phyloP scores from a whole-genome alignment of 2,888 invertebrate genomes.

The Agrochola circellaris region DNA sequence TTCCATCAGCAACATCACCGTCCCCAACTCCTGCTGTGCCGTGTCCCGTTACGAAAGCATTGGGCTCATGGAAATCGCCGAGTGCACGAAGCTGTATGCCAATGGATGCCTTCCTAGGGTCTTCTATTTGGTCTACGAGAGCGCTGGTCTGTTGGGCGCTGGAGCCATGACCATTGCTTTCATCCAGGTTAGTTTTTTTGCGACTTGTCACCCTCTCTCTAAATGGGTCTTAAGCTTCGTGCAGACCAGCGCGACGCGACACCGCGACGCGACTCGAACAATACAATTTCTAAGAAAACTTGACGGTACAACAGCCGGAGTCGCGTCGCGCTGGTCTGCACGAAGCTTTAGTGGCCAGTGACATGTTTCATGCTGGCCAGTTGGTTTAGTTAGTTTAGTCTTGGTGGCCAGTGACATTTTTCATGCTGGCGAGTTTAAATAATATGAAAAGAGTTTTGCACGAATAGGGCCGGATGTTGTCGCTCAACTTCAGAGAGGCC shows the following conservation, averaged over 20 bases:
- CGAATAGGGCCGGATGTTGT: no score
- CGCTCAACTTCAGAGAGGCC: background rate
- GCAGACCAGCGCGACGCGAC: no score
- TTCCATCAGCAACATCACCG: slow-evolving; percentile 82
- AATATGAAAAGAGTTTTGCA: no score
- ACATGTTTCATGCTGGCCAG: background rate
- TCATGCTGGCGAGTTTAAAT: background rate
- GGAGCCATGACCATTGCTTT: slow-evolving; percentile 95
- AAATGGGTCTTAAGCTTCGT: background rate
- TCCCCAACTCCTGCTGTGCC: slow-evolving; percentile 92
- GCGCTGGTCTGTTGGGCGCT: slow-evolving; percentile 93
- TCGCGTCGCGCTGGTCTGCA: no score
- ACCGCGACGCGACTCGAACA: no score
- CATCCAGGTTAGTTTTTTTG: slow-evolving; percentile 92
- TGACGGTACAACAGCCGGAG: no score
- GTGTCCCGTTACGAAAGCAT: slow-evolving; percentile 70
- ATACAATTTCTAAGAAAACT: no score
- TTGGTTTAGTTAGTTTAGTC: background rate
- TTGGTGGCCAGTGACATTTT: background rate
- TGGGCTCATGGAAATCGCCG: slow-evolving; percentile 68
- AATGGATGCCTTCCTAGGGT: slow-evolving; percentile 92
- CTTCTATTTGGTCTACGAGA: slow-evolving; percentile 92
- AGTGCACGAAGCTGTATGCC: slow-evolving; percentile 84
- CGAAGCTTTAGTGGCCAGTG: background rate
- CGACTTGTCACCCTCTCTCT: background rate